Conservation (phyloP, 2,888 invertebrate genomes). For the Melinaea marsaeus region DNA sequence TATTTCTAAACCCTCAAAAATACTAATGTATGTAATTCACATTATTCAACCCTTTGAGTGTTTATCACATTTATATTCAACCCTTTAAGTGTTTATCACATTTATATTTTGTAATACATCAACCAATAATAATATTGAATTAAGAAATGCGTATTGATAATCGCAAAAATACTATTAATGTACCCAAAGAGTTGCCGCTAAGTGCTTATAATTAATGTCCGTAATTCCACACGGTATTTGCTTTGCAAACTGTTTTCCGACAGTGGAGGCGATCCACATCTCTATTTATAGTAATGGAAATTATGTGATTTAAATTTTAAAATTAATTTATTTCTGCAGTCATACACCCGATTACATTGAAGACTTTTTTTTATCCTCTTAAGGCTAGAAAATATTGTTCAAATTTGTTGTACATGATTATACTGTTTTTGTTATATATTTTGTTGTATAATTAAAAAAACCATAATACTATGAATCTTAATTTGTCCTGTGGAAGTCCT, state of each 20-base stretch:
- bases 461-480: too few species aligned
- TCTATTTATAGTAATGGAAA: slow-evolving; percentile 24
- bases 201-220: slow-evolving; percentile 40
- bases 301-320: slow-evolving; percentile 16
- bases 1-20: too few species aligned
- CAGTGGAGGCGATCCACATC: slow-evolving; percentile 44
- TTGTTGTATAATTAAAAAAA: too few species aligned
- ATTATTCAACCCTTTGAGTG: too few species aligned
- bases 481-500: not conserved
- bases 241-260: slow-evolving; percentile 47
- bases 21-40: too few species aligned
- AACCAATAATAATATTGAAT: not conserved
- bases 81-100: too few species aligned
- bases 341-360: too few species aligned
- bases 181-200: slow-evolving; percentile 29
- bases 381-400: too few species aligned
- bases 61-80: too few species aligned
- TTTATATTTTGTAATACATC: not conserved
- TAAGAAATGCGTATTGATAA: not conserved
- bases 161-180: slow-evolving; percentile 16
- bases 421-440: too few species aligned
- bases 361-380: too few species aligned
- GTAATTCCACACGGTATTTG: slow-evolving; percentile 45
- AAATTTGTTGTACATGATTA: too few species aligned
- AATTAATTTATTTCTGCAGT: not conserved